Base-by-base conservation (phyloP, 92 coral and sea anemone genomes). In the Muricea muricata region DNA sequence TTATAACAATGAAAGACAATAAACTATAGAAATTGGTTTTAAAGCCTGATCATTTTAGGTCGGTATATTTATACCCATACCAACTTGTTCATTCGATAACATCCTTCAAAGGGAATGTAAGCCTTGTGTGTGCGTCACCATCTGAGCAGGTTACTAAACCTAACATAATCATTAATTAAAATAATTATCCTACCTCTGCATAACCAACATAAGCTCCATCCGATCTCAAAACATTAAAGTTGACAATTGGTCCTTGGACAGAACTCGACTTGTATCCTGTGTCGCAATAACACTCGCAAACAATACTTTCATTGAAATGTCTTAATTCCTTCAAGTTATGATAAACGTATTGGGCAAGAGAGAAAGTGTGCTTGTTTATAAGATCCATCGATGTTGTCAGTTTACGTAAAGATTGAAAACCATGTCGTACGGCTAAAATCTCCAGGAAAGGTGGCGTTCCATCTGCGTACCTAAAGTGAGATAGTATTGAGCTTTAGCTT, bases 391-490 rank as follows among this genome's bases (percentile, higher is more conserved):
- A 69, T 32, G 94, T 94, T 75, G 92, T 91, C 26, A 93, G 88
- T 58, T 86, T 45, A 54, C 90, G 57, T 20, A 88, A 76, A 11
- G 70, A 50, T 37, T 85, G 87, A 63, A 97, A 89, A 10, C 93
- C 96, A 90, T 97, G 97, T 17, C 87, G 87, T 71, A 97, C 50
- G 26, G 92, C 93, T 52, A 94, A 66, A 24, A 97, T 97, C 72
- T 97, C 98, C 86, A 97, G 79, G 82, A 90, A 97, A 18, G 99
- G 91, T 52, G 93, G 84, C 4, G 99, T 97, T 26, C 99, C 99
- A 84, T 97, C 97, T 78, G 94, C 94, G 92, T 92, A 92, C 83
- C 99, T 97, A 85, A 34, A 48, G 20, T 9, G 26, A 52, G 4
- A 52, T 52, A 52, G 20, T n/a, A n/a, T n/a, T n/a, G n/a, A n/a